These are phyloP conservation scores for Brachionus sp. DNA, from an alignment of 1,140 invertebrate species.

Conservation along the genomic window DNA sequence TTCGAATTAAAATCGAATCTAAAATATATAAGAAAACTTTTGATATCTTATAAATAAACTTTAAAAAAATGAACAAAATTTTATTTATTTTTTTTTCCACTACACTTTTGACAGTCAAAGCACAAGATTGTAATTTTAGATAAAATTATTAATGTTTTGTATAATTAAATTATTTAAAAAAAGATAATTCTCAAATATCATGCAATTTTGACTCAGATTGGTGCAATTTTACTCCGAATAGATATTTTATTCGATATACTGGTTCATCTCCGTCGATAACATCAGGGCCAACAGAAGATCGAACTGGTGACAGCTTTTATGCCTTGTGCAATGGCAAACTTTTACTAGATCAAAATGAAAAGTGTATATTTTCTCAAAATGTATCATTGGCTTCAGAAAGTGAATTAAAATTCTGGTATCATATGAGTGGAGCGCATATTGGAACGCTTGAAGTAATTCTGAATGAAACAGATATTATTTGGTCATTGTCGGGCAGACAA, in stretches of 20 bases:
- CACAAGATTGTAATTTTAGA: neutral
- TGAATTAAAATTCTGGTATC: slow-evolving; percentile 25
- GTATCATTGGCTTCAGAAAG: neutral
- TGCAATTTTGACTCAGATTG: slow-evolving; percentile 11
- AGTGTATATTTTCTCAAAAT: neutral
- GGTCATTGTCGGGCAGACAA: neutral
- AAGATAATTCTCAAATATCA: neutral
- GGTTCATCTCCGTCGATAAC: neutral
- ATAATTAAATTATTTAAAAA: neutral
- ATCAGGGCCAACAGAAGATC: neutral
- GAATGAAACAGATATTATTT: neutral
- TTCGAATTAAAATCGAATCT: neutral
- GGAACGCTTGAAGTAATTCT: slow-evolving; percentile 5
- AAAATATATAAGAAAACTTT: neutral
- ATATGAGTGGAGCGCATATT: neutral
- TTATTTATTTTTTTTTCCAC: neutral
- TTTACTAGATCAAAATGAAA: neutral
- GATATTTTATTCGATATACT: neutral
- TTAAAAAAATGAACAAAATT: neutral
- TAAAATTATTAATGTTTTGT: neutral
- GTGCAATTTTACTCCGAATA: neutral
- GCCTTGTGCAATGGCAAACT: slow-evolving; percentile 12
- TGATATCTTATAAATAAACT: neutral
- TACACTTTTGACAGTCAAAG: neutral
- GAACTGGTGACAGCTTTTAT: neutral